These are phyloP conservation scores for Spodoptera frugiperda DNA, from an alignment of 1,140 invertebrate genomes.

Conservation along the genomic window DNA sequence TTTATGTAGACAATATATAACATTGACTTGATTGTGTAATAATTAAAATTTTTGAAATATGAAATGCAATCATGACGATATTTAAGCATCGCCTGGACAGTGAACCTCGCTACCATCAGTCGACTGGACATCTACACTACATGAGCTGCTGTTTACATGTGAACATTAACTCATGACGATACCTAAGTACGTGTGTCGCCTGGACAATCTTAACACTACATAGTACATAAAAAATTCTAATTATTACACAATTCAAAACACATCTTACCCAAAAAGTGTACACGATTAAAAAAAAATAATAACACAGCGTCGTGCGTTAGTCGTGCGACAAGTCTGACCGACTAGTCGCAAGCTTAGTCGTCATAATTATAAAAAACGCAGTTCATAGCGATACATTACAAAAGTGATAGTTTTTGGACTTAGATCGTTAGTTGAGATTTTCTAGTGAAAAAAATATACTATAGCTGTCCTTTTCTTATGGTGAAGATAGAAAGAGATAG, in stretches of 20 bases:
- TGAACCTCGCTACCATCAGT: too few relatives aligned
- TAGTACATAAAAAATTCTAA: too few relatives aligned
- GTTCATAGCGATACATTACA: not conserved
- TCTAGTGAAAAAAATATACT: not conserved
- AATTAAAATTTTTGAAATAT: not conserved
- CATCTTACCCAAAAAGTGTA: too few relatives aligned
- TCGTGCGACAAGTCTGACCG: constrained; percentile 5
- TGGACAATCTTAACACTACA: too few relatives aligned
- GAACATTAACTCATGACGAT: too few relatives aligned
- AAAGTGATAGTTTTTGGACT: constrained; percentile 25
- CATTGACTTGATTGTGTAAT: not conserved
- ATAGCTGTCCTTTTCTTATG: not conserved
- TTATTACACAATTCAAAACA: too few relatives aligned
- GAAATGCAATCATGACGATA: too few relatives aligned
- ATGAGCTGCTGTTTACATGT: too few relatives aligned
- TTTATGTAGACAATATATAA: constrained; percentile 9
- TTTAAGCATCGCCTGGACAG: too few relatives aligned
- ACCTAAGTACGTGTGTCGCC: too few relatives aligned
- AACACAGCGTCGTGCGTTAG: constrained; percentile 17
- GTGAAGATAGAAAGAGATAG: not conserved
- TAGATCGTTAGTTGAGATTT: not conserved
- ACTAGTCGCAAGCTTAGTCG: constrained; percentile 14
- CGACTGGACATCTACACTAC: too few relatives aligned
- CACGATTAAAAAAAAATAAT: not conserved
- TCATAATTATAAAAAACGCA: not conserved